Percentiles rank a stretch among this genome's conserved stretches.
Conservation (phyloP, 2,113 vertebrate species). For the Zosterops japonicus region DNA sequence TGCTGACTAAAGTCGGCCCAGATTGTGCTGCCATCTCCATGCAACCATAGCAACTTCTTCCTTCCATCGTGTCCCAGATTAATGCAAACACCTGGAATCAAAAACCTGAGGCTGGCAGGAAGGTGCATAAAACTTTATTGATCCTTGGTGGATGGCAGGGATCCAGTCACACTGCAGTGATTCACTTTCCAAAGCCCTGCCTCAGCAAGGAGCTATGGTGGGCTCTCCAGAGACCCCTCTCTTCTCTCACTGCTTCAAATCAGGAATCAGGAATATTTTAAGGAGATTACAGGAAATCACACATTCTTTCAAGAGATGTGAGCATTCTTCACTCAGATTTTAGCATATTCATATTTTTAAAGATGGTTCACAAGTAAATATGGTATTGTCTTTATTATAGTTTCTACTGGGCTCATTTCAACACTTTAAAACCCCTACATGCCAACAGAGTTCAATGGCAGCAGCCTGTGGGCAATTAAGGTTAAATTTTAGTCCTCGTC, state of each 20-base stretch:
- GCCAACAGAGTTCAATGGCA: background rate
- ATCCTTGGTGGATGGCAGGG: background rate
- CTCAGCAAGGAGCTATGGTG: slow-evolving; percentile 15
- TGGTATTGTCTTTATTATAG: background rate
- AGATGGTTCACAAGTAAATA: background rate
- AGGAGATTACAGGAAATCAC: slow-evolving; percentile 27
- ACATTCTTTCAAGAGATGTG: background rate
- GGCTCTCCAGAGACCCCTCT: slow-evolving; percentile 2
- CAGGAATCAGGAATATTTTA: slow-evolving; percentile 9
- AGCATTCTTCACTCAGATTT: background rate
- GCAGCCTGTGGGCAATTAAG: slow-evolving; percentile 20
- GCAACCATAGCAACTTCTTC: slow-evolving; percentile 32
- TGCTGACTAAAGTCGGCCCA: background rate
- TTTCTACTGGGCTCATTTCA: background rate
- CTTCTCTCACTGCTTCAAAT: background rate
- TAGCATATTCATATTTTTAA: background rate
- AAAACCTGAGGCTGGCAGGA: background rate
- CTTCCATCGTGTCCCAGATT: slow-evolving; percentile 40
- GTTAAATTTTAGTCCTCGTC: slow-evolving; percentile 42
- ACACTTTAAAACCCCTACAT: background rate
- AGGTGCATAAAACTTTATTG: slow-evolving; percentile 50
- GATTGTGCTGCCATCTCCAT: background rate
- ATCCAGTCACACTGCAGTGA: slow-evolving; percentile 31
- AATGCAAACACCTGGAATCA: slow-evolving; percentile 41
- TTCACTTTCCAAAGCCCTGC: slow-evolving; percentile 27